Base-by-base conservation (phyloP, 2,113 vertebrate genomes). In the Thalassoma bifasciatum region DNA sequence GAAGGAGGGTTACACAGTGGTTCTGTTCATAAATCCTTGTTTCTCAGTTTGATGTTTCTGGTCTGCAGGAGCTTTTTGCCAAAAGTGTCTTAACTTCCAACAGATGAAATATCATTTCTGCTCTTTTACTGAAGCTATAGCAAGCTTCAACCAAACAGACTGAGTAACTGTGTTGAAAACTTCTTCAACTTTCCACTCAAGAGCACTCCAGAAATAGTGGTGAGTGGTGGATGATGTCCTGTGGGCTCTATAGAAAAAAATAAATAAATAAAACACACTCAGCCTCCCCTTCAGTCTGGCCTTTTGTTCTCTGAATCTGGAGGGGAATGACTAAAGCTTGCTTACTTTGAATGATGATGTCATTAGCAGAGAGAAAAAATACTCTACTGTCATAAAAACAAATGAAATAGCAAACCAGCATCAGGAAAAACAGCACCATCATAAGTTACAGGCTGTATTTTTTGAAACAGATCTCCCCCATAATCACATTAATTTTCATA, bases 311-410 rank as follows among this genome's bases (percentile, higher is more conserved):
- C 60, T 66, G 52, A 59, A 66, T 70, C 69, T 63, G 56, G 23
- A 84, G 22, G 42, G 57, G 47, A 80, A 66, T 70, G 75, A 85
- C 80, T 75, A 86, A 87, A 86, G 71, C 82, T 66, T 54, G 66
- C 72, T 85, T 76, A 26, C 69, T 74, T 74, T 88, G 77, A 90
- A 82, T 72, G 81, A 92, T 90, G 81, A 90, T 68, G 86, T 84
- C 86, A 88, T 90, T 91, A 89, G 81, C 73, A 71, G 65, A 86
- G 76, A 46, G 82, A 88, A 90, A 90, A 88, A 86, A 72, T 79
- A 75, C 87, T 86, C 70, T 73, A 59, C 63, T 79, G 79, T 87
- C 84, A 84, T 30, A 46, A 82, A 70, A 68, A 73, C 86, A 80
- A 77, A 34, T 77, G 26, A 64, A 73, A 86, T 84, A 87, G 85